These are phyloP conservation scores for Rhinopomastus cyanomelas DNA, from an alignment of 2,113 vertebrate genomes.

Conservation along the genomic window DNA sequence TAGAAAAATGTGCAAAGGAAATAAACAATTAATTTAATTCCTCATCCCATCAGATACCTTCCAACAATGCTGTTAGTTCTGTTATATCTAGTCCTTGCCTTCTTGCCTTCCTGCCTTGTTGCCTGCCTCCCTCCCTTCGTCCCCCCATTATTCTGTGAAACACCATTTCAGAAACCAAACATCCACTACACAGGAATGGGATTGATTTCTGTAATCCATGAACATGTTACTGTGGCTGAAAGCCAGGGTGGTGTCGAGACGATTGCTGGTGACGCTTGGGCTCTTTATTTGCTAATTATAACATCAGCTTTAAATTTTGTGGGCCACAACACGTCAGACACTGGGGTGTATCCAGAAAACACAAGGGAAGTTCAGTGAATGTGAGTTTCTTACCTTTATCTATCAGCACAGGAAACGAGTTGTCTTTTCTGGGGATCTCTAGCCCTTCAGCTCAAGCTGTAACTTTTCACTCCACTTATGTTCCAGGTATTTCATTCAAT, in stretches of 20 bases:
- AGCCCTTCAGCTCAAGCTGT: neutral
- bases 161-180: neutral
- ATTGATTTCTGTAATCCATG: neutral
- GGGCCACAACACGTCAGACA: neutral
- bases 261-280: neutral
- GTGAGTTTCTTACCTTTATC: neutral
- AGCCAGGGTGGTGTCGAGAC: accelerated
- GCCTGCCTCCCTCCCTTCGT: too few relatives aligned
- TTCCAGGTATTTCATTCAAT: neutral
- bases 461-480: neutral
- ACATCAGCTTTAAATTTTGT: neutral
- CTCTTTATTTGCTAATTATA: neutral
- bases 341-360: neutral
- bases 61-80: neutral
- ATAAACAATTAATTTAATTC: neutral
- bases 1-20: neutral
- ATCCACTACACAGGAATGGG: neutral
- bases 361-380: neutral
- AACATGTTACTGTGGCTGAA: neutral
- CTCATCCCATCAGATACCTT: neutral
- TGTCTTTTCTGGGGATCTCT: neutral
- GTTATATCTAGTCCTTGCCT: neutral
- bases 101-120: neutral
- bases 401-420: neutral
- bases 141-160: neutral